Conservation (phyloP, 2,113 vertebrate genomes). For the Sitta europaea region DNA sequence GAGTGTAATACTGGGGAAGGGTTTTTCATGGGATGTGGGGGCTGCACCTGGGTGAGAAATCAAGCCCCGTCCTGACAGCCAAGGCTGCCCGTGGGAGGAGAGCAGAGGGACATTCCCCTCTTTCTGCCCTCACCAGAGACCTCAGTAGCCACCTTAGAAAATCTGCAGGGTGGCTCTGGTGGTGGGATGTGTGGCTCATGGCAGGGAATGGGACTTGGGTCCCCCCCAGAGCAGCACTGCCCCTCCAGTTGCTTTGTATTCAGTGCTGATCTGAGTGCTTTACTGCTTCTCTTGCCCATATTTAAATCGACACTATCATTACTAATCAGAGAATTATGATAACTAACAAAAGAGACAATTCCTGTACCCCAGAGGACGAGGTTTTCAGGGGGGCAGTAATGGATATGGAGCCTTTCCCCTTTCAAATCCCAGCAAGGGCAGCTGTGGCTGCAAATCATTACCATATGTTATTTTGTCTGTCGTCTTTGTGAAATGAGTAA, state of each 20-base stretch:
- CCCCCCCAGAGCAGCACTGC: accelerated
- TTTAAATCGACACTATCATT: neutral
- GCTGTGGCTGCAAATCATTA: neutral
- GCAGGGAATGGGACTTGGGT: neutral
- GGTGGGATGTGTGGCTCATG: neutral
- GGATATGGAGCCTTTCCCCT: neutral
- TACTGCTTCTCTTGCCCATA: neutral
- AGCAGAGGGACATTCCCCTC: accelerated
- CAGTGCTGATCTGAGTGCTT: neutral
- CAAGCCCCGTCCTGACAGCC: neutral
- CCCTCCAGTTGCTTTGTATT: neutral
- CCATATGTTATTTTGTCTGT: conserved; percentile 10
- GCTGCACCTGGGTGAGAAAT: neutral
- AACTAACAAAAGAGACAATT: neutral
- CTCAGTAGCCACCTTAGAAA: neutral
- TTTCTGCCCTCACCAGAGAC: neutral
- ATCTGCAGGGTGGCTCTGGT: neutral
- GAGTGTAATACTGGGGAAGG: accelerated
- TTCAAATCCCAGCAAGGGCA: neutral
- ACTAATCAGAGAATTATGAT: neutral
- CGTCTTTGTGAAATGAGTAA: neutral
- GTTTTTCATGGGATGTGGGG: neutral
- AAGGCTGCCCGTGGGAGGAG: neutral
- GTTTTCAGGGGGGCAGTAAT: neutral
- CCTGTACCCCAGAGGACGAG: neutral